These are phyloP conservation scores for Kryptolebias ocellatus DNA, from an alignment of 2,797 vertebrate genomes.

Conservation along the genomic window DNA sequence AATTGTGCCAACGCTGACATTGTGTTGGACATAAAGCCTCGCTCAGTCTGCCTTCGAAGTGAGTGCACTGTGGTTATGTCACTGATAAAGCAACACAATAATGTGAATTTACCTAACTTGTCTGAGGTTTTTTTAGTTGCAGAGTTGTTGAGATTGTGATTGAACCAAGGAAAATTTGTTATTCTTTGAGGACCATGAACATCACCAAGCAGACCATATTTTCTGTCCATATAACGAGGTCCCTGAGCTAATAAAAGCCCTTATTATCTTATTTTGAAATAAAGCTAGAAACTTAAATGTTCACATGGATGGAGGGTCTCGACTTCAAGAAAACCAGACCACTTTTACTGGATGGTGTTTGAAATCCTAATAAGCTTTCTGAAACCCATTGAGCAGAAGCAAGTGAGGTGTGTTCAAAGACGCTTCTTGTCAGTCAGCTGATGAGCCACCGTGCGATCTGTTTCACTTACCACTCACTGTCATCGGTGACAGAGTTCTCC, in stretches of 20 bases:
- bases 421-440: too few relatives aligned
- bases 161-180: too few relatives aligned
- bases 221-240: not conserved
- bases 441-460: not conserved
- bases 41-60: too few relatives aligned
- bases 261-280: not conserved
- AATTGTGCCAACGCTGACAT: too few relatives aligned
- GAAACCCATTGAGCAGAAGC: not conserved
- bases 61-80: too few relatives aligned
- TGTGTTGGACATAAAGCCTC: too few relatives aligned
- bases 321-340: not conserved
- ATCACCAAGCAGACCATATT: not conserved
- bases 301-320: not conserved
- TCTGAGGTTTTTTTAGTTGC: too few relatives aligned
- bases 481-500: slow-evolving; percentile 16
- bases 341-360: not conserved
- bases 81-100: too few relatives aligned
- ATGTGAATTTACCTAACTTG: too few relatives aligned
- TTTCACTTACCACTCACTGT: slow-evolving; percentile 66
- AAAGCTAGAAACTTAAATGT: not conserved
- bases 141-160: too few relatives aligned
- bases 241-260: not conserved
- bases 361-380: not conserved
- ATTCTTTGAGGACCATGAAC: too few relatives aligned
- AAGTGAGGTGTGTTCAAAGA: not conserved